Conservation (phyloP, 2,888 invertebrate genomes). For the Aphodius sticticus region DNA sequence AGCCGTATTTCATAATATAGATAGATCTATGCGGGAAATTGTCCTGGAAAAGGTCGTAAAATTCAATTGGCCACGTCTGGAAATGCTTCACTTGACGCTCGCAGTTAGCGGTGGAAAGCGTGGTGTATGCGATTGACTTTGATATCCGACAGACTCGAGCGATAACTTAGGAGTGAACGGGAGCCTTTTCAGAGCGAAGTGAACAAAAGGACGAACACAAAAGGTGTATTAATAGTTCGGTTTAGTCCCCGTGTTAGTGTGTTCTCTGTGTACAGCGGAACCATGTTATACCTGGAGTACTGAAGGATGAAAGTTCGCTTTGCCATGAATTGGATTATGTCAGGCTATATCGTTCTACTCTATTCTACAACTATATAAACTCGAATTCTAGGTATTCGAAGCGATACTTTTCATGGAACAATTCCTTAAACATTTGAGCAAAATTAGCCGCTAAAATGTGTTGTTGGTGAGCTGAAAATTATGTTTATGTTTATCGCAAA, state of each 20-base stretch:
- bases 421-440: too few relatives aligned
- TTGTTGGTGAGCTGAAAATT: too few relatives aligned
- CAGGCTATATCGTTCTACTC: too few relatives aligned
- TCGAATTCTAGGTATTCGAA: too few relatives aligned
- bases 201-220: background rate
- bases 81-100: background rate
- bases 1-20: background rate
- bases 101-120: background rate
- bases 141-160: background rate
- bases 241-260: background rate
- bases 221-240: background rate
- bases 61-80: background rate
- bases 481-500: too few relatives aligned
- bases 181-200: background rate
- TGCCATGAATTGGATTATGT: too few relatives aligned
- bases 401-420: too few relatives aligned
- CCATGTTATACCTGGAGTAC: background rate
- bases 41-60: background rate
- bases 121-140: background rate
- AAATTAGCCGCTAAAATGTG: too few relatives aligned
- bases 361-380: too few relatives aligned
- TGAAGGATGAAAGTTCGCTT: too few relatives aligned
- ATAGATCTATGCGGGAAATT: background rate
- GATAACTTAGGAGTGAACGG: background rate
- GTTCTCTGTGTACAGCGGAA: background rate